Base-by-base conservation (phyloP, 2,113 vertebrate species). In the Macquaria ambigua region DNA sequence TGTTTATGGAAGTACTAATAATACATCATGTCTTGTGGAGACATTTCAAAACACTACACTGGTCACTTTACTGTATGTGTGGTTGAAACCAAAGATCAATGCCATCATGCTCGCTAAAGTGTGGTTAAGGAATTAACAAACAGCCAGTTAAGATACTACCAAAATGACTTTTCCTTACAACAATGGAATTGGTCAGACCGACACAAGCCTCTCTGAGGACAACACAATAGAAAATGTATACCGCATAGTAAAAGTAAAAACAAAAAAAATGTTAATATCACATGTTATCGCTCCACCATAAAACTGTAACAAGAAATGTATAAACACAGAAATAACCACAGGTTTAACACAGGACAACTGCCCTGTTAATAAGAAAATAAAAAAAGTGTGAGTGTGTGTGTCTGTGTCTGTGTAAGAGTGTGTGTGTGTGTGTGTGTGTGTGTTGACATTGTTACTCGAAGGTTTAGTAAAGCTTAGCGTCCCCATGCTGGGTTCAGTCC, bases 401-500 rank as follows among this genome's bases (percentile, higher is more conserved):
- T 89, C n/a, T n/a, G n/a, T n/a, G 23, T 81, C 79, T 66, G 50
- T 61, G 25, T 72, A 61, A 79, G 88, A 89, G 61, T 90, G 75
- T 74, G 61, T 71, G 61, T 90, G 61, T 90, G 75, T 74, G 61
- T 71, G 61, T 58, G 70, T 68, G 37, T 82, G 52, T 83, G 69
- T 86, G 79, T 81, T 46, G 58, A 66, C 77, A 59, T 85, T 88
- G 86, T 85, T 75, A 72, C 82, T 82, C 31, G 43, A 82, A 88
- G 71, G 66, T 84, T 92, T 88, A 91, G 82, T 89, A 91, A 95
- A 94, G 92, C 87, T 87, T 95, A 90, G 92, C 89, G 77, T 92
- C 91, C 93, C 94, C 90, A 89, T 86, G 84, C 89, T 93, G 93
- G 93, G 93, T 93, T 93, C 92, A 94, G 93, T 96, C 95, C 94